These are phyloP conservation scores for Drosophila pandora DNA, from an alignment of 1,140 invertebrate species.

Conservation along the genomic window DNA sequence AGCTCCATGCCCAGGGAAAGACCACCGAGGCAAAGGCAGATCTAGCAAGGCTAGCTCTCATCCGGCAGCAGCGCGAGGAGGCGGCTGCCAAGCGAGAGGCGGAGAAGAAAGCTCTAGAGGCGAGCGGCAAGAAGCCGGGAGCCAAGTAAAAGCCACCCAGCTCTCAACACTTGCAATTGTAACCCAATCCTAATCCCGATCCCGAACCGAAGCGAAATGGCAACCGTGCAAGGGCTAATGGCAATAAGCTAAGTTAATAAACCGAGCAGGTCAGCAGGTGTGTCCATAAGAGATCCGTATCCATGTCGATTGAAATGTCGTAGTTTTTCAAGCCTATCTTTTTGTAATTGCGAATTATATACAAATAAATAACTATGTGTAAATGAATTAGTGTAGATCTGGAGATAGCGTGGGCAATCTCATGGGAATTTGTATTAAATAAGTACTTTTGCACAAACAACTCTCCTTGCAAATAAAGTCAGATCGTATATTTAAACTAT, in stretches of 20 bases:
- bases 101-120: slow-evolving; percentile 88
- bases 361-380: slow-evolving; percentile 46
- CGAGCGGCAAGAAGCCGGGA: slow-evolving; percentile 49
- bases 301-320: slow-evolving; percentile 31
- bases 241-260: slow-evolving; percentile 4
- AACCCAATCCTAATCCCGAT: not conserved
- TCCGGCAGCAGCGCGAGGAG: slow-evolving; percentile 96
- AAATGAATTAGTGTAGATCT: not conserved
- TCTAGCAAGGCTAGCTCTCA: slow-evolving; percentile 94
- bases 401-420: not conserved
- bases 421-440: no score
- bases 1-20: slow-evolving; percentile 96
- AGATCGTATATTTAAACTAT: not conserved
- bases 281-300: not conserved
- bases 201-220: not conserved
- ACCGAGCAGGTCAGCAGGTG: slow-evolving; percentile 2
- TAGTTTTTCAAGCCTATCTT: slow-evolving; percentile 41
- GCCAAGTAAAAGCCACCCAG: slow-evolving; percentile 36
- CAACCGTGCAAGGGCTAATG: not conserved
- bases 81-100: slow-evolving; percentile 95
- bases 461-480: not conserved
- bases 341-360: slow-evolving; percentile 74
- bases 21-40: slow-evolving; percentile 98
- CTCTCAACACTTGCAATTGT: not conserved
- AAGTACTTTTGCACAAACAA: not conserved